phyloP scores from a whole-genome alignment of 2,113 vertebrate species.

The Tenrec ecaudatus region DNA sequence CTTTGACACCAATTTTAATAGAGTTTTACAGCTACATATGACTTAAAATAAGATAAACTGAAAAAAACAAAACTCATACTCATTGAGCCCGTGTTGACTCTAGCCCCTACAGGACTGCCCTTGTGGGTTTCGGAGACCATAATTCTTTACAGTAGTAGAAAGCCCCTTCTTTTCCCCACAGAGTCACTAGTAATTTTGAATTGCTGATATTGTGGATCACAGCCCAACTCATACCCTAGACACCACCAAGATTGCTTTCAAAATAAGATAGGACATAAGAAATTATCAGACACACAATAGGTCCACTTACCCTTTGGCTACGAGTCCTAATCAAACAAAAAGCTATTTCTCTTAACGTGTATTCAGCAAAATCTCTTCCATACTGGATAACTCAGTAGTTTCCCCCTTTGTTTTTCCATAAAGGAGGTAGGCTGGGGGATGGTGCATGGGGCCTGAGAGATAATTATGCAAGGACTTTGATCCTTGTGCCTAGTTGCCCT shows the following conservation, averaged over 20 bases:
- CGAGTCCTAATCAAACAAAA: not conserved
- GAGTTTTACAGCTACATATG: no score
- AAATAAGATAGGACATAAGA: not conserved
- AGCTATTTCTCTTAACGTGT: not conserved
- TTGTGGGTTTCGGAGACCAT: no score
- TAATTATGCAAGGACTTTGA: slow-evolving; percentile 9
- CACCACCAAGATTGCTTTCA: not conserved
- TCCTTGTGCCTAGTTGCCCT: not conserved
- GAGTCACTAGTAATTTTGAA: no score
- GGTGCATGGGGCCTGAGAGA: not conserved
- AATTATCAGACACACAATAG: not conserved
- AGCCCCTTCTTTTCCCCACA: no score
- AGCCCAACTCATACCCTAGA: no score
- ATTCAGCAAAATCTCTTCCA: not conserved
- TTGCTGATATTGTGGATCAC: no score
- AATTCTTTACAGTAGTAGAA: no score
- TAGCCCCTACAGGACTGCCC: no score
- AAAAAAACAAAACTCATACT: no score
- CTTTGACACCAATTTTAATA: not conserved
- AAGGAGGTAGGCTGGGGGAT: fast-evolving
- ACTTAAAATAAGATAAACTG: no score
- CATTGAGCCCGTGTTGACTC: no score
- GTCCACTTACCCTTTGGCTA: not conserved
- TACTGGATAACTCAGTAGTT: not conserved
- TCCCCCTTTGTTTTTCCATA: not conserved